phyloP scores from a whole-genome alignment of 2,113 vertebrate species.

The Melierax canorus region DNA sequence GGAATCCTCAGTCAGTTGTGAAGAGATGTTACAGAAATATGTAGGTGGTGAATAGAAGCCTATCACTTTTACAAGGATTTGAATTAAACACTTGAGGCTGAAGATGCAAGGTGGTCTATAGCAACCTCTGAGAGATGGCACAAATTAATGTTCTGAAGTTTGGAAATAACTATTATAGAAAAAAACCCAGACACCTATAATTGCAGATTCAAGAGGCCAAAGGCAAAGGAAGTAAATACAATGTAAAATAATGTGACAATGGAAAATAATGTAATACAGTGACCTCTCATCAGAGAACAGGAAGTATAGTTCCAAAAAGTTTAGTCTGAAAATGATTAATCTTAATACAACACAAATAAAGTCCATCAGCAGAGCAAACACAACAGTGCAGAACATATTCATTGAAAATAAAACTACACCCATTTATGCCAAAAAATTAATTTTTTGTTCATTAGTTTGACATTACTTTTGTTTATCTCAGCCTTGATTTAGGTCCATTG shows the following conservation, averaged over 20 bases:
- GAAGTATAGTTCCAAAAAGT: background rate
- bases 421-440: rapidly evolving
- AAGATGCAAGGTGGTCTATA: background rate
- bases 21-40: background rate
- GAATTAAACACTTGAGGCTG: background rate
- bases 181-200: background rate
- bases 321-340: background rate
- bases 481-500: background rate
- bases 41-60: background rate
- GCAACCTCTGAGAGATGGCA: background rate
- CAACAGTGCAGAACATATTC: background rate
- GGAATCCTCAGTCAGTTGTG: background rate
- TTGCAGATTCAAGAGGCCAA: background rate
- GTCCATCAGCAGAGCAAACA: background rate
- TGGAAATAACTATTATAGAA: background rate
- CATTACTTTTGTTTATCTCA: background rate
- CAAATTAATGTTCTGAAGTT: background rate
- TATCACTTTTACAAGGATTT: background rate
- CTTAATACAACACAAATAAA: background rate
- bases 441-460: background rate
- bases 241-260: background rate
- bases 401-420: background rate
- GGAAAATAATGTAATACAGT: background rate
- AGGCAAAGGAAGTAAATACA: background rate
- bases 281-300: background rate